These are phyloP conservation scores for Melanocharis versteri DNA, from an alignment of 2,113 vertebrate species.

Conservation along the genomic window DNA sequence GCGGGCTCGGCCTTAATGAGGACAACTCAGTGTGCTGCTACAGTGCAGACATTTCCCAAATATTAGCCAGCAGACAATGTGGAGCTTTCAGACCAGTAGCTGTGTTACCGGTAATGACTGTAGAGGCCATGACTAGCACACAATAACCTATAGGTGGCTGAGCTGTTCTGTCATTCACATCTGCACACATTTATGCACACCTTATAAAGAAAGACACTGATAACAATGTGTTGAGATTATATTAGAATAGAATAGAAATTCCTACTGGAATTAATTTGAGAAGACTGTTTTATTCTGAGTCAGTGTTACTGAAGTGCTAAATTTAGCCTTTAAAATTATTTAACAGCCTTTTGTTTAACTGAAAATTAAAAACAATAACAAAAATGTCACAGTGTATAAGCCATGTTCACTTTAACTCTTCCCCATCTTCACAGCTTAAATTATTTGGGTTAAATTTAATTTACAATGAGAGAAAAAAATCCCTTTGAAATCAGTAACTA, in stretches of 20 bases:
- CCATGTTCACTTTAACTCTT: neutral
- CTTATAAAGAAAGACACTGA: neutral
- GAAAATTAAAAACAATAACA: neutral
- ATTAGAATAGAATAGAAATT: neutral
- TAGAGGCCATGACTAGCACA: neutral
- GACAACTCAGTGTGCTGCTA: neutral
- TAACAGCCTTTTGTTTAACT: neutral
- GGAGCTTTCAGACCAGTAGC: neutral
- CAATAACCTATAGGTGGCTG: neutral
- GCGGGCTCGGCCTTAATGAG: neutral
- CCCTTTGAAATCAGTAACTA: neutral
- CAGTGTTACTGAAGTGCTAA: neutral
- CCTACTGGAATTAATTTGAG: neutral
- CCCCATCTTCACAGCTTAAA: neutral
- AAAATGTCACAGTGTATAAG: neutral
- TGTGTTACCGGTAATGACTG: neutral
- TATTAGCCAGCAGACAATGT: neutral
- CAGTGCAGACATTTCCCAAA: neutral
- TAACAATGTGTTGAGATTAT: neutral
- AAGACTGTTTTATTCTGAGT: neutral
- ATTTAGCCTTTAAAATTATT: neutral
- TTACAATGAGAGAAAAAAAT: neutral
- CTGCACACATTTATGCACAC: neutral
- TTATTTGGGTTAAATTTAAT: neutral
- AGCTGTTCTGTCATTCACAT: neutral